Evolutionary conservation across 2,113 vertebrate species (phyloP), one percentile per base, ranked within the genome.

Genomic region (Tinamus guttatus): DNA sequence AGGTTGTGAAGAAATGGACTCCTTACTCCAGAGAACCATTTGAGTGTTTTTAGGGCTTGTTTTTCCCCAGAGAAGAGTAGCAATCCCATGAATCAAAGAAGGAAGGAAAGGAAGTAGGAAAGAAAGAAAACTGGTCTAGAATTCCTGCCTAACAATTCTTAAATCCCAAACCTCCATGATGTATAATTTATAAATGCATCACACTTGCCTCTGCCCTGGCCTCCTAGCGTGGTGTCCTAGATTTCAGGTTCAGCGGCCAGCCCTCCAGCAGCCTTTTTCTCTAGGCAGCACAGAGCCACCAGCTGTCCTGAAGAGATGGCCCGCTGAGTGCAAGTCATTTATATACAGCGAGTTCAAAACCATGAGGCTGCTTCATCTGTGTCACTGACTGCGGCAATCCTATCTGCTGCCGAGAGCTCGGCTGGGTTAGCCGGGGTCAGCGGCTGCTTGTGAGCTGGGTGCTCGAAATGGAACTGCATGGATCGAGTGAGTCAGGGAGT

Each of bases 21-120:
- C 54, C 81, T 68, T 41, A 27, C 62, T 94, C 62, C 47, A 84
- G 56, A 27, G 36, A 52, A 83, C 51, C 34, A 13, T 83, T 90
- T 47, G 60, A 64, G 88, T 90, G 83, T 30, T 90, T 96, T 91
- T 81, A 96, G 94, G 89, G 77, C 78, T 93, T 73, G 32, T 60
- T 95, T 93, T 91, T 90, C 87, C 69, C 47, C 32, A 68, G 81
- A 80, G 73, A 90, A 75, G 30, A 90, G n/a, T 19, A 74, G 56
- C 59, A 78, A 82, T 82, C 75, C 71, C 18, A 7, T 18, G 41
- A 91, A 95, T 84, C 30, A 95, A 91, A 93, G 93, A 80, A 85
- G 82, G 75, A 81, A 81, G 82, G 75, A 87, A 92, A 30, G 13
- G 7, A 91, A 94, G 87, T 93, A 91, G 94, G 93, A 82, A 85